A percentile compares a stretch with the other conserved stretches of the same genome.
phyloP scores from a whole-genome alignment of 2,113 vertebrate species.

The Ictalurus furcatus region DNA sequence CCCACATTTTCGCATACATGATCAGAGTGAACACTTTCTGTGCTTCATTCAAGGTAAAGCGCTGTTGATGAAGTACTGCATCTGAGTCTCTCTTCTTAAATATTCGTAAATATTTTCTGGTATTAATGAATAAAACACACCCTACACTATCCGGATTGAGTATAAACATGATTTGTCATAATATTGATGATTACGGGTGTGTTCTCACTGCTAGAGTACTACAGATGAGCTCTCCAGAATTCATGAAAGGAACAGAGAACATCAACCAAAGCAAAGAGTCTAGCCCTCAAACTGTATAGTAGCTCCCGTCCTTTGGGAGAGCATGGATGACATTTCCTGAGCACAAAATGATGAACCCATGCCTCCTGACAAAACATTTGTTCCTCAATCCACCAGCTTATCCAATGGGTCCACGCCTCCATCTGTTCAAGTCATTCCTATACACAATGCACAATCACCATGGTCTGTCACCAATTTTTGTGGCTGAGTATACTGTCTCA shows the following conservation, averaged over 20 bases:
- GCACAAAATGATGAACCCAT: neutral
- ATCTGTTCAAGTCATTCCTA: neutral
- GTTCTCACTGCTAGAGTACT: too few relatives aligned
- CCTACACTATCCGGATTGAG: too few relatives aligned
- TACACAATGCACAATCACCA: neutral
- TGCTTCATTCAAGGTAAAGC: too few relatives aligned
- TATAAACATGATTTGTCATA: too few relatives aligned
- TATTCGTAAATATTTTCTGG: too few relatives aligned
- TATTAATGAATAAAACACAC: too few relatives aligned
- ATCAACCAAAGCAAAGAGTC: neutral
- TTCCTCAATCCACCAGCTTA: neutral
- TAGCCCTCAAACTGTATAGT: neutral
- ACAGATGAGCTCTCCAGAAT: neutral
- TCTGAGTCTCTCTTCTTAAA: too few relatives aligned
- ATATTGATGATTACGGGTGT: too few relatives aligned
- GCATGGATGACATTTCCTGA: neutral
- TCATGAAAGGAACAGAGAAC: neutral
- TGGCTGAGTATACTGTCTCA: neutral
- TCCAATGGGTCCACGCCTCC: neutral
- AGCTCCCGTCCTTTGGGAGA: neutral
- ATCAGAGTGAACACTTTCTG: too few relatives aligned
- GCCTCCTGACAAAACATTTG: neutral
- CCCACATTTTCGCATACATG: too few relatives aligned
- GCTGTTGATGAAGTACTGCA: too few relatives aligned
- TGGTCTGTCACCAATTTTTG: neutral